Evolutionary conservation across 2,888 invertebrate genomes (phyloP), one percentile per base, ranked within the genome.

Genomic region (Lasioglossum villosulum): DNA sequence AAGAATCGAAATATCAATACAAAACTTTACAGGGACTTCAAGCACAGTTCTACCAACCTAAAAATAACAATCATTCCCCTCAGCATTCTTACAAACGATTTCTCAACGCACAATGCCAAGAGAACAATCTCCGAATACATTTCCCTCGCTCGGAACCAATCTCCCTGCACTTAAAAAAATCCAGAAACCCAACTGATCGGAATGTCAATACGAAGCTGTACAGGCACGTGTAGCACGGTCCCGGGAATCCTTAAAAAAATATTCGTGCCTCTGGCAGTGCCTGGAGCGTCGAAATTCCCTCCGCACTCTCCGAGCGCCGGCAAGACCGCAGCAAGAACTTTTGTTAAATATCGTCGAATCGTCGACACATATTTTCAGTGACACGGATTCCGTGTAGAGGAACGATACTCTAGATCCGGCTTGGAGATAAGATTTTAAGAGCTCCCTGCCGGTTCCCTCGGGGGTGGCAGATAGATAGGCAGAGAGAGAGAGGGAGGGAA

Each of bases 341-440:
- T 59, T 59, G 59, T 59, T 30, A 30, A 59, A 59, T 59, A 27
- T 59, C 59, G 59, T 59, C 27, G 59, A 16, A 66, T 30, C 66
- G 34, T 66, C 66, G 66, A 66, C 66, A 66, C 34, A 66, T 19
- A 66, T 66, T 66, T 59, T 34, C 66, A 19, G 66, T 66, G 66
- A 66, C 66, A 66, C 66, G 66, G 34, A 30, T 66, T 66, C 66
- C 66, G 66, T 34, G 30, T 66, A 66, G 34, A 30, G 19, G 19
- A 66, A 66, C 66, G 34, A 66, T 66, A 66, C 34, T 66, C 66
- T 34, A 34, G 66, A 66, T 66, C 6, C 34, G 34, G 66, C 66
- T 30, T 30, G 34, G 19, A 34, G 66, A 66, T 66, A 66, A 66
- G 66, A 66, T 34, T 66, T 66, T 66, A 34, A 34, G 66, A 66